phyloP scores from a whole-genome alignment of 2,797 vertebrate species.

The Poecilia velifera region DNA sequence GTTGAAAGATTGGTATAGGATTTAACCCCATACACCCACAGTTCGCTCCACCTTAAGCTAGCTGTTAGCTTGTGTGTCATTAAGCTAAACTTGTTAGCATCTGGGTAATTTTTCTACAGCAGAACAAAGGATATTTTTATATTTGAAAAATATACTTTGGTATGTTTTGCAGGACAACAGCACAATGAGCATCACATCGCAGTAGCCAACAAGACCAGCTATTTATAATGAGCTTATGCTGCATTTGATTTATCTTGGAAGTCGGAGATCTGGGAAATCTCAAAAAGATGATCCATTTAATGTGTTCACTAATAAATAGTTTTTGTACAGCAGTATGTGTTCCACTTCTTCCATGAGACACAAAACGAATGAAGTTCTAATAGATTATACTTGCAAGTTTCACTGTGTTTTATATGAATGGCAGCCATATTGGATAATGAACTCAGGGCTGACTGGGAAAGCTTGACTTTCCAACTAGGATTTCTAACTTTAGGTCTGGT shows the following conservation, averaged over 20 bases:
- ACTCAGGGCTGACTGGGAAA: background rate
- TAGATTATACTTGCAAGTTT: background rate
- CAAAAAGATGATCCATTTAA: background rate
- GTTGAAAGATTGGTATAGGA: background rate
- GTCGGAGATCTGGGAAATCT: background rate
- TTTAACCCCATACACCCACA: background rate
- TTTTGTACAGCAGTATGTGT: background rate
- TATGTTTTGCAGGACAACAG: slow-evolving; percentile 37
- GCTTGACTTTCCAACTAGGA: background rate
- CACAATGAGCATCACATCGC: background rate
- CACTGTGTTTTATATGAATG: background rate
- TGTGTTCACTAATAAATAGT: background rate
- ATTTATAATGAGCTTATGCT: background rate
- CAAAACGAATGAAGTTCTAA: background rate
- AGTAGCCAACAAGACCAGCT: background rate
- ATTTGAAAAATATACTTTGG: background rate
- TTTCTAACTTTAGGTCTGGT: background rate
- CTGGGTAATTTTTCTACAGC: background rate
- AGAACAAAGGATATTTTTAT: background rate
- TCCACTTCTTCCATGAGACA: background rate
- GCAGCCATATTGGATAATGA: background rate
- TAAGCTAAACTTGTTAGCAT: background rate
- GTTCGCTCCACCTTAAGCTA: background rate
- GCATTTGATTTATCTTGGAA: background rate
- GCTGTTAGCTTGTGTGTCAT: background rate